phyloP scores from a whole-genome alignment of 2,113 vertebrate genomes.

The Psophia crepitans region DNA sequence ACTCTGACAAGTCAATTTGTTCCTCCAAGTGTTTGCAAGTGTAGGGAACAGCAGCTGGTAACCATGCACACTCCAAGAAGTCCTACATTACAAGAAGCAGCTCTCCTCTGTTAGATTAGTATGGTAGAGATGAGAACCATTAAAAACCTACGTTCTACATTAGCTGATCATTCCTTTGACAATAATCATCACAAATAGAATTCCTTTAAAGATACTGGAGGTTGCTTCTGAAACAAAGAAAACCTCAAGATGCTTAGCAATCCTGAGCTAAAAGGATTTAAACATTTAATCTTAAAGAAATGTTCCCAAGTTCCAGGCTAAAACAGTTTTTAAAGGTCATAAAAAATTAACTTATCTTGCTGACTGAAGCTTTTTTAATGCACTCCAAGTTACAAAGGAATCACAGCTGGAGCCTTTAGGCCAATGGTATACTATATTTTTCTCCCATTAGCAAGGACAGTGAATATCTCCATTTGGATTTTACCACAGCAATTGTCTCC shows the following conservation, averaged over 20 bases:
- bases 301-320: conserved; percentile 62
- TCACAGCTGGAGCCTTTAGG: conserved; percentile 65
- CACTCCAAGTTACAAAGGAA: conserved; percentile 75
- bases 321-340: conserved; percentile 78
- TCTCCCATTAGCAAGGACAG: conserved; percentile 73
- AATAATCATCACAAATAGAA: conserved; percentile 64
- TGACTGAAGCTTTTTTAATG: conserved; percentile 77
- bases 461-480: conserved; percentile 73
- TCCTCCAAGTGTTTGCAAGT: conserved; percentile 49
- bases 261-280: conserved; percentile 69
- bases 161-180: conserved; percentile 61
- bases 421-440: conserved; percentile 74
- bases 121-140: not conserved
- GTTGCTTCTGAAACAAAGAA: conserved; percentile 39
- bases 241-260: conserved; percentile 23
- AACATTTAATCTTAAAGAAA: conserved; percentile 72
- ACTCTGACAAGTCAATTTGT: conserved; percentile 57
- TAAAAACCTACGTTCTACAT: conserved; percentile 38
- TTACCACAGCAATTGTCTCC: conserved; percentile 60
- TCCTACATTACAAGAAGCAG: conserved; percentile 15
- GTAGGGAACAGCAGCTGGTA: not conserved
- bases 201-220: conserved; percentile 63
- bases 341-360: conserved; percentile 79
- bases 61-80: not conserved
- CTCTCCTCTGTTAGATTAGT: conserved; percentile 27